phyloP scores from a whole-genome alignment of 2,113 vertebrate species.

The Dendrocopos noguchii region DNA sequence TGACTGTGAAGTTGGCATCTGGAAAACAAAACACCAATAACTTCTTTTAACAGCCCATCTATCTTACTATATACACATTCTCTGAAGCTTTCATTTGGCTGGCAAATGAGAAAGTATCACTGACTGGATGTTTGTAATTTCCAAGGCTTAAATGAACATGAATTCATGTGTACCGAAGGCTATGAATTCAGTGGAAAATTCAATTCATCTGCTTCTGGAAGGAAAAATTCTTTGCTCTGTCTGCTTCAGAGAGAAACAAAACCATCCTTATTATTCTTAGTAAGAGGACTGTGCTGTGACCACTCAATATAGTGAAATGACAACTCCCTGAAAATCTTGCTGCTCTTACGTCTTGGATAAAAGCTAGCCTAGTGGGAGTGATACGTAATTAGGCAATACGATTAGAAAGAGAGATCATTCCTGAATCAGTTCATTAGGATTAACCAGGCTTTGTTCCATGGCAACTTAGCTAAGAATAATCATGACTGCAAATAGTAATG shows the following conservation, averaged over 20 bases:
- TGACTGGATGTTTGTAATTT: background rate
- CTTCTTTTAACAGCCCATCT: background rate
- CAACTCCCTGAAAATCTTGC: background rate
- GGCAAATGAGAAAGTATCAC: background rate
- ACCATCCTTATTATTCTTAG: conserved; percentile 6
- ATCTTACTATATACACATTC: background rate
- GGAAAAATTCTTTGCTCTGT: background rate
- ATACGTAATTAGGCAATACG: conserved; percentile 52
- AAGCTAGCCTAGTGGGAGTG: background rate
- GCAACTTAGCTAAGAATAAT: conserved; percentile 74
- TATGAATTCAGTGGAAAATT: conserved; percentile 32
- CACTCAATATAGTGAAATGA: background rate
- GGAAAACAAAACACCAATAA: background rate
- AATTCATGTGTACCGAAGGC: background rate
- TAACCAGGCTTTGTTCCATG: conserved; percentile 71
- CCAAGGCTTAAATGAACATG: background rate
- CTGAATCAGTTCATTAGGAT: conserved; percentile 58
- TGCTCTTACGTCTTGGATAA: background rate
- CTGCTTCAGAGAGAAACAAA: conserved; percentile 24
- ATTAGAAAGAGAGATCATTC: conserved; percentile 65
- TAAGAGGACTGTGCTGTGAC: background rate
- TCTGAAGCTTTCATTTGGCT: background rate
- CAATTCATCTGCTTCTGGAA: conserved; percentile 10
- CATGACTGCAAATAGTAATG: conserved; percentile 41
- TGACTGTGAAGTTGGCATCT: background rate